phyloP scores from a whole-genome alignment of 2,888 invertebrate genomes.

The Isotomurus palustris region DNA sequence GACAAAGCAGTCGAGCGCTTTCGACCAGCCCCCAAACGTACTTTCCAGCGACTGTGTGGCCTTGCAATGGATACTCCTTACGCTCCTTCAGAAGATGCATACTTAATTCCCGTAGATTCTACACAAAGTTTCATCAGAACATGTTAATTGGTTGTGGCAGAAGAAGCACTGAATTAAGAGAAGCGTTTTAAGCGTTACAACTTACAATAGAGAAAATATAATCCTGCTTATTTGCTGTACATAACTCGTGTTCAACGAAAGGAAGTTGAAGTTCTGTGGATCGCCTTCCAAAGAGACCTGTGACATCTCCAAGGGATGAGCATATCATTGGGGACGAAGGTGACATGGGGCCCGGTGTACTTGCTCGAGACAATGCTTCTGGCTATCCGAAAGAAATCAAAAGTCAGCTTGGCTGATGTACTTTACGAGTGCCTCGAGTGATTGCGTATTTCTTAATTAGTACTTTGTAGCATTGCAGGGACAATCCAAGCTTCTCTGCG shows the following conservation, averaged over 20 bases:
- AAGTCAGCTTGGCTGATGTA: not conserved
- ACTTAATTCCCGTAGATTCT: constrained; percentile 80
- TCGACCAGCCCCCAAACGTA: constrained; percentile 78
- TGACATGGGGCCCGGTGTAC: constrained; percentile 67
- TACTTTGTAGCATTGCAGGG: constrained; percentile 76
- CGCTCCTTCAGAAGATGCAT: constrained; percentile 69
- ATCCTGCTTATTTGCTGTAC: constrained; percentile 82
- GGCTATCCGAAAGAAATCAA: constrained; percentile 55
- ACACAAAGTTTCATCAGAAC: constrained; percentile 34
- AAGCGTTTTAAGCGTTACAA: constrained; percentile 12
- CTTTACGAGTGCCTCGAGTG: constrained; percentile 5
- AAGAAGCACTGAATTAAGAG: not conserved
- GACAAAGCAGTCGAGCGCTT: constrained; percentile 70
- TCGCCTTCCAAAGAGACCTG: constrained; percentile 53
- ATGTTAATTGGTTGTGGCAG: not conserved
- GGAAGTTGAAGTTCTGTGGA: constrained; percentile 56
- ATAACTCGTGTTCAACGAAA: constrained; percentile 75
- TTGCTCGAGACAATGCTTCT: constrained; percentile 76
- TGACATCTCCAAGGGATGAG: constrained; percentile 52
- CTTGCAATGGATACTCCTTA: constrained; percentile 59
- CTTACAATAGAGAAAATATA: constrained; percentile 78
- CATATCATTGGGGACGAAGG: constrained; percentile 60
- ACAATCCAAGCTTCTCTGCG: constrained; percentile 71
- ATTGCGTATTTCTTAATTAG: too few species aligned
- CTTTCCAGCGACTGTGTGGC: constrained; percentile 75